These are phyloP conservation scores for Falco concolor DNA, from an alignment of 2,797 vertebrate species.

Conservation along the genomic window DNA sequence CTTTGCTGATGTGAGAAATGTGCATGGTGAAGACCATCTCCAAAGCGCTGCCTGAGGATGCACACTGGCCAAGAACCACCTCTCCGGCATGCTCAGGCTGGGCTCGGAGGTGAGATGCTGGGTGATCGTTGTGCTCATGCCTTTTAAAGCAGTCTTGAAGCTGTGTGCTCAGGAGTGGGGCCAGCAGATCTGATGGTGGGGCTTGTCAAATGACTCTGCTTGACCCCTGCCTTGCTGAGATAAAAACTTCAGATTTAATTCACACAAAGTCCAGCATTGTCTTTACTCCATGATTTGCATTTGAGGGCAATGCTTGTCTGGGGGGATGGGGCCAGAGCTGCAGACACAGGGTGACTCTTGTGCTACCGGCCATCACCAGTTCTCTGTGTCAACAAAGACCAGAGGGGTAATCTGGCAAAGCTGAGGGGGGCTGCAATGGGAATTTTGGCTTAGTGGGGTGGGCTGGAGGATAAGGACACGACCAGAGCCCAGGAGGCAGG, in stretches of 20 bases:
- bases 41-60: background rate
- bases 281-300: background rate
- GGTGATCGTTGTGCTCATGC: rapidly evolving
- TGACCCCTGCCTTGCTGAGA: background rate
- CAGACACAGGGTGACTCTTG: background rate
- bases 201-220: background rate
- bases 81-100: background rate
- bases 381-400: background rate
- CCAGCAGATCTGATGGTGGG: too few species aligned
- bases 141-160: background rate
- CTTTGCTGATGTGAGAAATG: background rate
- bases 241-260: background rate
- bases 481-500: background rate
- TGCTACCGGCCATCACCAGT: background rate
- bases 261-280: background rate
- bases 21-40: background rate
- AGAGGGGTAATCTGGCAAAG: background rate
- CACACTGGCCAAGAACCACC: rapidly evolving
- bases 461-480: background rate
- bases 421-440: background rate
- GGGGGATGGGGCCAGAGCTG: background rate
- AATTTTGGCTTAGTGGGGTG: background rate
- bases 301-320: background rate
- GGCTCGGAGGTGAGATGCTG: background rate
- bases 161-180: background rate